These are phyloP conservation scores for Machimus rusticus DNA, from an alignment of 2,888 invertebrate genomes.

Conservation along the genomic window DNA sequence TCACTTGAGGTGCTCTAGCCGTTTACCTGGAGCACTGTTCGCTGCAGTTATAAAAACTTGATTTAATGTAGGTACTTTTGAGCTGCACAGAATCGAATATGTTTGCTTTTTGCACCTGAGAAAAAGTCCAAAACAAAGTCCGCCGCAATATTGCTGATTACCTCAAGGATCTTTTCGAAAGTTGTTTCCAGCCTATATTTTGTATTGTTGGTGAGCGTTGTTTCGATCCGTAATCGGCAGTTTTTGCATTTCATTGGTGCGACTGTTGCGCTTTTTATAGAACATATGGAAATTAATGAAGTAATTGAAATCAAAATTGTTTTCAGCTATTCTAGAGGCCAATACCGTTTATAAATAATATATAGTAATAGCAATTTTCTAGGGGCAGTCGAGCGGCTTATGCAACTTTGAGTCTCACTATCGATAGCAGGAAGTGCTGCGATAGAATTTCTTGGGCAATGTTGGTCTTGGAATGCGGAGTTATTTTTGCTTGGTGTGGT, in stretches of 20 bases:
- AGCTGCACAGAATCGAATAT: neutral
- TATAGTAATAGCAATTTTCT: neutral
- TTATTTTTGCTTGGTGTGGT: neutral
- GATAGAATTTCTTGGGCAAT: neutral
- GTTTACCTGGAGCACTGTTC: neutral
- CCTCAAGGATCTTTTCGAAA: conserved; percentile 50
- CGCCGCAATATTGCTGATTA: neutral
- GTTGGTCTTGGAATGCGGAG: neutral
- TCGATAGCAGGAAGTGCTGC: neutral
- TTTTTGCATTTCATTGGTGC: neutral
- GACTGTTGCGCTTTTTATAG: neutral
- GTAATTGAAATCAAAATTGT: neutral
- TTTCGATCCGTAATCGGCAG: conserved; percentile 2
- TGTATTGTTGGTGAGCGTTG: conserved; percentile 16
- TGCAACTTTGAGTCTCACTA: neutral
- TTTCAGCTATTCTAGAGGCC: neutral
- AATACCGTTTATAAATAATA: neutral
- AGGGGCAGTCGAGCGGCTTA: neutral
- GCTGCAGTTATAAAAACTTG: neutral
- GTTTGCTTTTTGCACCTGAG: neutral
- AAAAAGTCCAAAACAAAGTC: neutral
- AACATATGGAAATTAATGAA: neutral
- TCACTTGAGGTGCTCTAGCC: neutral
- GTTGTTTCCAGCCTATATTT: conserved; percentile 46
- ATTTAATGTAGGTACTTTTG: neutral